Evolutionary conservation across 2,888 invertebrate genomes (phyloP).

Genomic region (Lithodes maja): DNA sequence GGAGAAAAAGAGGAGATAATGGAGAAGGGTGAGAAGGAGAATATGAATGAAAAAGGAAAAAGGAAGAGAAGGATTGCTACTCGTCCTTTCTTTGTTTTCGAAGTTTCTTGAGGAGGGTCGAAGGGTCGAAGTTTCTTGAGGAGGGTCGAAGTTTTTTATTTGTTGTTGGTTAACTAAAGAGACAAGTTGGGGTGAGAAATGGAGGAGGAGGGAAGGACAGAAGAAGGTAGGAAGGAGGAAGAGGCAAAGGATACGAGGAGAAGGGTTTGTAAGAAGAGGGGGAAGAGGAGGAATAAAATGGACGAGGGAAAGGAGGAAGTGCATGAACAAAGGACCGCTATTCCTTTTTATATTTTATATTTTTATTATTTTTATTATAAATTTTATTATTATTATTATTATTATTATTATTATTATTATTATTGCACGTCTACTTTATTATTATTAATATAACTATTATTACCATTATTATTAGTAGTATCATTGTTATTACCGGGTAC

Average conservation of each 20-base stretch:
- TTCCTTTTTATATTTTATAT: not conserved
- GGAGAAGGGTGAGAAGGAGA: too few relatives aligned
- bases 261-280: not conserved
- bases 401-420: not conserved
- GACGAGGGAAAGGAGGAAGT: too few relatives aligned
- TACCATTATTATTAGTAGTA: not conserved
- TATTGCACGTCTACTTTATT: not conserved
- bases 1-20: too few relatives aligned
- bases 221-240: not conserved
- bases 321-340: not conserved
- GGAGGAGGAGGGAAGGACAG: slow-evolving; percentile 2
- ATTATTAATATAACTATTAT: not conserved
- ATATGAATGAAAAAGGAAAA: too few relatives aligned
- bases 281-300: not conserved
- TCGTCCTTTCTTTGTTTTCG: too few relatives aligned
- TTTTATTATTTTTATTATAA: not conserved
- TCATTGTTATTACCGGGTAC: not conserved
- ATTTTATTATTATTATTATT: not conserved
- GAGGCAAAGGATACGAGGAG: not conserved
- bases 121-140: too few relatives aligned
- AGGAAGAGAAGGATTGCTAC: too few relatives aligned
- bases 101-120: too few relatives aligned
- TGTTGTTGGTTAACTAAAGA: too few relatives aligned
- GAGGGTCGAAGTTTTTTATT: too few relatives aligned
- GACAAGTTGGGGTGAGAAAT: not conserved